Conservation (phyloP, 2,797 vertebrate species). For the Crax fasciolata region DNA sequence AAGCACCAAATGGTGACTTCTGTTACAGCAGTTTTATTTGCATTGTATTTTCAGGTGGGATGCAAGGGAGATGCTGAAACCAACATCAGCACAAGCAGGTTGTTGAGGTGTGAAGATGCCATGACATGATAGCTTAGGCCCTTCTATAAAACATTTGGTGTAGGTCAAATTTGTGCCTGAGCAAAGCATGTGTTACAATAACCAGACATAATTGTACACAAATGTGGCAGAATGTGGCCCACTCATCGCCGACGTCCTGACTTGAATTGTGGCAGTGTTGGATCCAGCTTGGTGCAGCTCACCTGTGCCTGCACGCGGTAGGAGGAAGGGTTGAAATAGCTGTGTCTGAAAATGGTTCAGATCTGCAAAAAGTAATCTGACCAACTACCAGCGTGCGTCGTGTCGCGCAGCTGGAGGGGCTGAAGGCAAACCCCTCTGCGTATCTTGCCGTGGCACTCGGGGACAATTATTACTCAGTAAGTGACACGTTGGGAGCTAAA, state of each 20-base stretch:
- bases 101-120: not conserved
- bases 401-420: not conserved
- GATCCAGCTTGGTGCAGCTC: not conserved
- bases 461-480: not conserved
- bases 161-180: not conserved
- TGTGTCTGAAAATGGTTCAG: not conserved
- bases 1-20: not conserved
- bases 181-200: rapidly evolving
- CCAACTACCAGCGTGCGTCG: rapidly evolving
- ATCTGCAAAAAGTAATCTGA: not conserved
- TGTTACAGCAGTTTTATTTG: not conserved
- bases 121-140: not conserved
- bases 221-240: not conserved
- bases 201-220: not conserved
- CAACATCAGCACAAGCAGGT: not conserved
- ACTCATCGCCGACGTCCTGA: rapidly evolving
- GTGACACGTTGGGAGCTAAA: not conserved
- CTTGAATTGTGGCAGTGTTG: not conserved
- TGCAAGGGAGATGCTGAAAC: not conserved
- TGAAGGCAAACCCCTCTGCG: not conserved
- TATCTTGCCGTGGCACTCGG: not conserved
- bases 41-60: not conserved
- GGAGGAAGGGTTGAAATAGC: not conserved
- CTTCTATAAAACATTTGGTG: not conserved
- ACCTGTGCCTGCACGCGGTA: not conserved